phyloP scores from a whole-genome alignment of 1,140 invertebrate species.

The Gerris buenoi region DNA sequence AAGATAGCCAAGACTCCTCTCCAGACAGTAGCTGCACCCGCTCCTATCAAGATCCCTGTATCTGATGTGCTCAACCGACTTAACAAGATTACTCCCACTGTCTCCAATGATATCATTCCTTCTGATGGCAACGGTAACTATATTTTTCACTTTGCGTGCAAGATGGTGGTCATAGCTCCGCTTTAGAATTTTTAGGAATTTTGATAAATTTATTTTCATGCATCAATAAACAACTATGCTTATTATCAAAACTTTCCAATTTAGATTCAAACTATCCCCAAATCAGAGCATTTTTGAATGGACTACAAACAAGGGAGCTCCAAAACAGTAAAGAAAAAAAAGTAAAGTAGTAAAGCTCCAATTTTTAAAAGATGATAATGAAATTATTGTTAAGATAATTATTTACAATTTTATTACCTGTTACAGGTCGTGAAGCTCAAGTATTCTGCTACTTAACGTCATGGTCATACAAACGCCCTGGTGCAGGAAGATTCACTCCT shows the following conservation, averaged over 20 bases:
- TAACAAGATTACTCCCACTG: constrained; percentile 39
- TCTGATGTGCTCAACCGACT: constrained; percentile 48
- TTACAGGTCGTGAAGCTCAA: constrained; percentile 57
- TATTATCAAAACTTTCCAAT: no score
- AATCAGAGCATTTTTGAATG: no score
- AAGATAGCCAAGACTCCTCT: constrained; percentile 39
- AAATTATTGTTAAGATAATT: background rate
- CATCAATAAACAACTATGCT: no score
- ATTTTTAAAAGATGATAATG: no score
- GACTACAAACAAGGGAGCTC: no score
- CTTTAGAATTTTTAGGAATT: no score
- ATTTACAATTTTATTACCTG: background rate
- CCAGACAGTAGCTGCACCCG: constrained; percentile 45
- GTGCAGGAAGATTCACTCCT: constrained; percentile 68
- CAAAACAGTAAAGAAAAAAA: no score
- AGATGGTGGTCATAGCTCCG: no score
- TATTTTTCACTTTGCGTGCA: no score
- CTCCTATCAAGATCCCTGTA: constrained; percentile 63
- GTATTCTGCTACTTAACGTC: constrained; percentile 88
- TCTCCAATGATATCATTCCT: constrained; percentile 11
- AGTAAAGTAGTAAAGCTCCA: no score
- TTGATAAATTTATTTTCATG: no score
- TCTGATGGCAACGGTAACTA: constrained; percentile 11
- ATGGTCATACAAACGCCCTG: constrained; percentile 80
- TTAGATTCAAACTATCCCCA: no score